Conservation (phyloP, 2,113 vertebrate genomes). For the Podocnemis expansa region DNA sequence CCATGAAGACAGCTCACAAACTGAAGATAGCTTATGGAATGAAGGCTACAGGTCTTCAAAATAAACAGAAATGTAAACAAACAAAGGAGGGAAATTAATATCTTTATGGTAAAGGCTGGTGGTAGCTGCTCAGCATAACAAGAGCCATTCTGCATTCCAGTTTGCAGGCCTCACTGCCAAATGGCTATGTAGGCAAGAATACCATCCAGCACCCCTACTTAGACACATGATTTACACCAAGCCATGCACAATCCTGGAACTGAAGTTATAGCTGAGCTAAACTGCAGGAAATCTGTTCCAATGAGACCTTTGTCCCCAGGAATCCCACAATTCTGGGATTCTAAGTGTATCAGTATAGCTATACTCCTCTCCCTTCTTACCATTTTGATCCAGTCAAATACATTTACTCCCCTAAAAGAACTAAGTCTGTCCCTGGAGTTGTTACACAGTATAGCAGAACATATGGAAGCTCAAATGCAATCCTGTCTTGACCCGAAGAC, state of each 20-base stretch:
- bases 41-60: not conserved
- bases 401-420: not conserved
- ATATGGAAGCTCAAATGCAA: not conserved
- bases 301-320: not conserved
- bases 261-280: not conserved
- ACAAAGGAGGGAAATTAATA: not conserved
- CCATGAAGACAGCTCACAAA: conserved; percentile 24
- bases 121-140: not conserved
- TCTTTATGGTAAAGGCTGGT: not conserved
- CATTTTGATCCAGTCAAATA: not conserved
- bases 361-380: not conserved
- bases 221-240: not conserved
- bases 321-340: not conserved
- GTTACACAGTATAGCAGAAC: not conserved
- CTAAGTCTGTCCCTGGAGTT: not conserved
- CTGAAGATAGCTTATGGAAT: not conserved
- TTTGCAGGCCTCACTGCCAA: not conserved
- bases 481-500: not conserved
- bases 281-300: not conserved
- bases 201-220: not conserved
- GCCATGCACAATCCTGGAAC: not conserved
- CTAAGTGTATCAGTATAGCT: not conserved
- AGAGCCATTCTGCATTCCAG: not conserved
- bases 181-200: not conserved
- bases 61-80: not conserved